Evolutionary conservation across 2,113 vertebrate species (phyloP), one percentile per base, ranked within the genome.

Genomic region (Bos javanicus): DNA sequence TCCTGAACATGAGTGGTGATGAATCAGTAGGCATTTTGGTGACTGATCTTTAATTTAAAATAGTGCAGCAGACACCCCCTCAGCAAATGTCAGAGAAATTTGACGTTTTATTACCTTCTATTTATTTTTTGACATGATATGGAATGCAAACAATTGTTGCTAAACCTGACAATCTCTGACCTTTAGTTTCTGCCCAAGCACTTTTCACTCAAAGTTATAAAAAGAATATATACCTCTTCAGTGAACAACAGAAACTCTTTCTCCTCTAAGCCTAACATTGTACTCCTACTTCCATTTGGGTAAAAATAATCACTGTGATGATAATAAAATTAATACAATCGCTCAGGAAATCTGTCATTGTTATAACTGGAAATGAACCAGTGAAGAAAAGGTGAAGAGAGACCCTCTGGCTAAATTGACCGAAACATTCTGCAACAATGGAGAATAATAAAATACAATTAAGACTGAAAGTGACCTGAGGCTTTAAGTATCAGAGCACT

Each of bases 401-500:
- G 96, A 98, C 94, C 71, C 50, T 97, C 87, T 97, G 81, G 98
- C 98, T 98, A 98, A 99, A 99, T 98, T 98, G 98, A 98, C 98
- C 97, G 98, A 98, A 99, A 98, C 97, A 97, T 97, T 98, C 96
- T 94, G 97, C 90, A 98, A 98, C 98, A 98, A 97, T 25, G 67
- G 96, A 98, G 97, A 98, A 98, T 97, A 98, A 98, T 98, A 98
- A 98, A 98, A 93, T 85, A 98, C 97, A 98, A 99, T 99, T 98
- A 99, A 98, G 98, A 97, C 91, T 98, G 98, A 98, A 99, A 98
- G 98, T 98, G 98, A 98, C 98, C 98, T 90, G 95, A 87, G 94
- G 97, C 93, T 98, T 98, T 98, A 98, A 98, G 97, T 97, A 97
- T 92, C 96, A 92, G 56, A 43, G 96, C 96, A 98, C 46, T 88